Evolutionary conservation across 1,140 invertebrate genomes (phyloP), one percentile per base, ranked within the genome.

Genomic region (Vollenhovia emeryi): DNA sequence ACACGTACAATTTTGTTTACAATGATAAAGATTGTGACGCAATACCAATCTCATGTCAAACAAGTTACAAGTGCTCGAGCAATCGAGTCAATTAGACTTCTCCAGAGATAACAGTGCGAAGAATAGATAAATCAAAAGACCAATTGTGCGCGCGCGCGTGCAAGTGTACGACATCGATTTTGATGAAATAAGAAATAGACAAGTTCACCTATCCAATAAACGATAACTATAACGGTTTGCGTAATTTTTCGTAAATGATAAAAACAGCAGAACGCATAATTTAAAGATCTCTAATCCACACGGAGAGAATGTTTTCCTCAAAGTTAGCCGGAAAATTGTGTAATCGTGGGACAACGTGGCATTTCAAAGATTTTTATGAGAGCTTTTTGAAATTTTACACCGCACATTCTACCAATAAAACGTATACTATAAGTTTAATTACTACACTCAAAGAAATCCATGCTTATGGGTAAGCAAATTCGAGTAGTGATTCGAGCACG

Each of bases 61-160:
- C 36, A 36, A 79, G 59, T 78, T 33, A 45, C 27, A 76, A 76
- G 59, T 68, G 59, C 5, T 48, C 9, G 3, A 78, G 24, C 74
- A 79, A 79, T 52, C 40, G n/a, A 68, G 21, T 79, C 60, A 52
- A 79, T 52, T 52, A 21, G 21, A 78, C 4, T n/a, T 66, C 36
- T 50, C 5, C 59, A 66, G 13, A 48, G 75, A 79, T 59, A 59
- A 59, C 8, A 0, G 36, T 66, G 9, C 4, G 13, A 79, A 79
- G 36, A 68, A 40, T 50, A 59, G 15, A 75, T 59, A 52, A 79
- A 68, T 48, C n/a, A 48, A 64, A 21, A 21, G 0, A 21, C 33
- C 3, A 33, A 33, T 33, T 33, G 24, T 43, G n/a, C n/a, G 36
- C n/a, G 0, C 33, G 1, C 11, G 36, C 33, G n/a, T 1, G 9